Conservation (phyloP, 2,113 vertebrate species). For the Sylvia atricapilla region DNA sequence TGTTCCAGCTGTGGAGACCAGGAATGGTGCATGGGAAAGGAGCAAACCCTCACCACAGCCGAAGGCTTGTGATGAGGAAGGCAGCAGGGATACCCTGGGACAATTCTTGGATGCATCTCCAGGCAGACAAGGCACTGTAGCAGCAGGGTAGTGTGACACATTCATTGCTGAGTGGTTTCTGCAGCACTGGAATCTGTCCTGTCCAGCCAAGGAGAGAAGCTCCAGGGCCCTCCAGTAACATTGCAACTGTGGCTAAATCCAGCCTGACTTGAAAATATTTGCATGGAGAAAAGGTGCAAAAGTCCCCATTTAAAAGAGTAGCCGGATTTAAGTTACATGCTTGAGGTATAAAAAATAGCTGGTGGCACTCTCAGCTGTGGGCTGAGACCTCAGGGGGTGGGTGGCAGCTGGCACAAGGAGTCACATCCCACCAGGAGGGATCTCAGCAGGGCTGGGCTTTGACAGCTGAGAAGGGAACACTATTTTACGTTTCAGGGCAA, state of each 20-base stretch:
- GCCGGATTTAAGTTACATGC: not conserved
- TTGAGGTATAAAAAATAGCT: not conserved
- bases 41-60: not conserved
- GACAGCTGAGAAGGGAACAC: not conserved
- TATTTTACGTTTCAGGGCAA: not conserved
- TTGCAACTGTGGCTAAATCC: not conserved
- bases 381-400: not conserved
- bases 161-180: not conserved
- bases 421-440: not conserved
- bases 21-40: not conserved
- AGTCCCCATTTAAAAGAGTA: not conserved
- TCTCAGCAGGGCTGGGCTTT: not conserved
- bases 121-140: not conserved
- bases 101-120: not conserved
- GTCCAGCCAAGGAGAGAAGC: not conserved
- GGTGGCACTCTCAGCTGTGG: not conserved
- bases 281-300: not conserved
- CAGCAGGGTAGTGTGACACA: not conserved
- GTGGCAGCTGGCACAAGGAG: not conserved
- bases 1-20: not conserved
- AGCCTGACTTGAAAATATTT: not conserved
- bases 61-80: not conserved
- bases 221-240: not conserved
- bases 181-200: not conserved
- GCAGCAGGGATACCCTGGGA: not conserved